Base-by-base conservation (phyloP, 2,888 invertebrate species). In the Eilema sororculum region DNA sequence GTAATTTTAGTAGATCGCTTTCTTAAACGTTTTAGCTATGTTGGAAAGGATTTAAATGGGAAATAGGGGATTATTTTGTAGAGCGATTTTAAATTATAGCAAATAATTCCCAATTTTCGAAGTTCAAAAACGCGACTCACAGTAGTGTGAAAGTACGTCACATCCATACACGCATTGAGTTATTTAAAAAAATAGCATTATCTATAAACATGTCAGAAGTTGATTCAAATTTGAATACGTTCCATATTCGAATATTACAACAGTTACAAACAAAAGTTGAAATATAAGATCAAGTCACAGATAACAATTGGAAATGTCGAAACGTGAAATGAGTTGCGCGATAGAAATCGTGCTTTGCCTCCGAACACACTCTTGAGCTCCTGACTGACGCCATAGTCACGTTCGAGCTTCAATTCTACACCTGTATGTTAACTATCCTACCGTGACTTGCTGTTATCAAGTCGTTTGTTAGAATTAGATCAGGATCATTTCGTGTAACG, bases 281-380 rank as follows among this genome's bases (percentile, higher is more conserved):
- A 72, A 61, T 65, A 74, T 73, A 80, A 74, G 69, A 67, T 67
- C 73, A 59, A 64, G 74, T 64, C 73, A 22, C 60, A 72, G n/a
- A 52, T 52, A 63, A 75, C 82, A 78, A 80, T 83, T 76, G 81
- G 81, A 73, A 76, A 74, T 74, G 73, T 75, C 72, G 66, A 78
- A 83, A 83, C 67, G 77, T 71, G 83, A 77, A 83, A 81, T 77
- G 75, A 71, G 75, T 64, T 73, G 64, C 67, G 71, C 77, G 74
- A 81, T 83, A 75, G 73, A 75, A 75, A 78, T 83, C 81, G 81
- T 81, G 81, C 77, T 64, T 67, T 59, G 83, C 71, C 52, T 71
- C 8, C 10, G 37, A 71, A 81, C 73, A 73, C 65, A 25, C 71
- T 22, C 37, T 57, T 46, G 22, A 63, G 63, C 37, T 76, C 70